These are phyloP conservation scores for Lepidochitona cinerea DNA, from an alignment of 2,888 invertebrate species.

Conservation along the genomic window DNA sequence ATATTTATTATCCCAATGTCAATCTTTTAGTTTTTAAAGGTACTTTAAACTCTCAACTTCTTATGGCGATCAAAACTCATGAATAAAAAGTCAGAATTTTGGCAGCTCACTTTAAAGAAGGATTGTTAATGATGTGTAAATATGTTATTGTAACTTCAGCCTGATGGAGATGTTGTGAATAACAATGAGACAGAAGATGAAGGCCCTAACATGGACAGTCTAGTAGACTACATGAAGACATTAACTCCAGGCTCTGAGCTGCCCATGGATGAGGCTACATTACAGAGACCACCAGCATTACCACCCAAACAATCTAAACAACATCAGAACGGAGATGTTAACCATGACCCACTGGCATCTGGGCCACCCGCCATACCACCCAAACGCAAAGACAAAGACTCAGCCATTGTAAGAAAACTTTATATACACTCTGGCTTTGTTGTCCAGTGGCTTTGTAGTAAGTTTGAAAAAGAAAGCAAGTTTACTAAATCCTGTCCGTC, in stretches of 20 bases:
- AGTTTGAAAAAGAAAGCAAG: too few relatives aligned
- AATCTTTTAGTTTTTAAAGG: too few relatives aligned
- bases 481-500: neutral
- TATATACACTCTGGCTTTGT: neutral
- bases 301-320: conserved; percentile 52
- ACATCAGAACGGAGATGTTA: conserved; percentile 49
- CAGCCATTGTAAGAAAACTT: conserved; percentile 1
- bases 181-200: conserved; percentile 24
- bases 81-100: too few relatives aligned
- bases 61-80: too few relatives aligned
- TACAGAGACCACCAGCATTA: conserved; percentile 70
- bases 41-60: too few relatives aligned
- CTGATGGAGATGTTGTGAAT: neutral
- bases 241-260: conserved; percentile 53
- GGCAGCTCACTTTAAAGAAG: too few relatives aligned
- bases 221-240: conserved; percentile 59
- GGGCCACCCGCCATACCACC: conserved; percentile 54
- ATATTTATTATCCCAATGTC: too few relatives aligned
- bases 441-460: conserved; percentile 5
- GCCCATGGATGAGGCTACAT: conserved; percentile 22
- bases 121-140: too few relatives aligned
- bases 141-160: too few relatives aligned
- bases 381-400: conserved; percentile 40
- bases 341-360: conserved; percentile 4
- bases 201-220: conserved; percentile 52